Percentiles rank a stretch among this genome's conserved stretches.
Conservation (phyloP, 1,140 invertebrate species). For the Helicorthomorpha holstii region DNA sequence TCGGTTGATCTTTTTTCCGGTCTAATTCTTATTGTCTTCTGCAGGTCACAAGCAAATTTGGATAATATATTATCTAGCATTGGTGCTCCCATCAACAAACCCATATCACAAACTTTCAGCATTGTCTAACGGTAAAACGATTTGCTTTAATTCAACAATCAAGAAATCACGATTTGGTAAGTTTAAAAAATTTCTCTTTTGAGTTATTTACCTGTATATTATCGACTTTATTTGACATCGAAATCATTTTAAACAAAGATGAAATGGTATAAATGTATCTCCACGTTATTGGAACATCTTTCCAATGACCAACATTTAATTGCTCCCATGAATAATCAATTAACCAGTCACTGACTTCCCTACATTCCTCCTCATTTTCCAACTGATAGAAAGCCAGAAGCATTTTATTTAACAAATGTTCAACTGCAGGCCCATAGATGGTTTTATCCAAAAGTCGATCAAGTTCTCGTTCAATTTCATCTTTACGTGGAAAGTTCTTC, state of each 20-base stretch:
- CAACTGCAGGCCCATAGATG: neutral
- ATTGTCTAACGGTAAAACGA: too few species aligned
- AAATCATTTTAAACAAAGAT: conserved; percentile 25
- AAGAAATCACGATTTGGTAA: too few species aligned
- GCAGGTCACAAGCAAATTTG: conserved; percentile 17
- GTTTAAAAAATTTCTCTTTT: too few species aligned
- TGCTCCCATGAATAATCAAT: conserved; percentile 58
- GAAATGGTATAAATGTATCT: conserved; percentile 28
- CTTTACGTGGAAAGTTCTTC: too few species aligned
- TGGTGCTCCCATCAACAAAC: conserved; percentile 60
- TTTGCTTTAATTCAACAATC: too few species aligned
- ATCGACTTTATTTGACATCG: too few species aligned
- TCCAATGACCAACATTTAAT: conserved; percentile 72
- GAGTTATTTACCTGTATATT: too few species aligned
- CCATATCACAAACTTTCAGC: conserved; percentile 60
- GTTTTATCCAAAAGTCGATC: neutral
- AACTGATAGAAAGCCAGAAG: neutral
- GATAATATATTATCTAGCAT: conserved; percentile 26
- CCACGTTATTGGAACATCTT: conserved; percentile 42
- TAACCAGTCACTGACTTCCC: conserved; percentile 21
- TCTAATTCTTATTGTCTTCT: neutral
- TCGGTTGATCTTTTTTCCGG: neutral
- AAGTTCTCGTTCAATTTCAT: neutral
- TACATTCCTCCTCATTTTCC: conserved; percentile 10
- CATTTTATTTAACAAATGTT: neutral